Percentiles rank a stretch among this genome's conserved stretches.
These are phyloP conservation scores for Agrochola lota DNA, from an alignment of 2,888 invertebrate genomes.

Conservation along the genomic window DNA sequence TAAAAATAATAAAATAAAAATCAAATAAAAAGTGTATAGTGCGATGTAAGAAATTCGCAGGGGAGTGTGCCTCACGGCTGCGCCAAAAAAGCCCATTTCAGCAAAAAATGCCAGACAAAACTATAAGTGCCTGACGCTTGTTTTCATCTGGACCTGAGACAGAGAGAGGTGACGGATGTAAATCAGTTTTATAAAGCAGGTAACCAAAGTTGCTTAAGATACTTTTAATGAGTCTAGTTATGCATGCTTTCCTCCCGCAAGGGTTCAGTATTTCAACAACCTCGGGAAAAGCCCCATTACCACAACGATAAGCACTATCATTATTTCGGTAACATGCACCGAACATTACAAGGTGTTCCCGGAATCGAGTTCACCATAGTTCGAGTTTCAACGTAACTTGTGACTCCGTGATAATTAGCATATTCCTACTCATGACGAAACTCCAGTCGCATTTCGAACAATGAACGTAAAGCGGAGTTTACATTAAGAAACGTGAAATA, in stretches of 20 bases:
- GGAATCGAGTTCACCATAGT: constrained; percentile 45
- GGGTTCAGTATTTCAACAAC: constrained; percentile 22
- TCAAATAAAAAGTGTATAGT: too few relatives aligned
- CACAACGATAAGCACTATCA: constrained; percentile 30
- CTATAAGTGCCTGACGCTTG: too few relatives aligned
- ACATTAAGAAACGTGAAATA: background rate
- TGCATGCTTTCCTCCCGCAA: background rate
- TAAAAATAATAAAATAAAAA: too few relatives aligned
- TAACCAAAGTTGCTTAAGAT: background rate
- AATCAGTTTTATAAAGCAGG: too few relatives aligned
- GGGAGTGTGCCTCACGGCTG: too few relatives aligned
- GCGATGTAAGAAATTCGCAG: too few relatives aligned
- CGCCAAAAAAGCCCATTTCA: too few relatives aligned
- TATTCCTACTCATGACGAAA: constrained; percentile 56
- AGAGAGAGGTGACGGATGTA: too few relatives aligned
- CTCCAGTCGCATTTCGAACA: constrained; percentile 27
- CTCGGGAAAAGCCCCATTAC: constrained; percentile 37
- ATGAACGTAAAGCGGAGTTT: constrained; percentile 14
- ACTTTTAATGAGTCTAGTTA: background rate
- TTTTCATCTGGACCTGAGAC: too few relatives aligned
- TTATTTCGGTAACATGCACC: constrained; percentile 31
- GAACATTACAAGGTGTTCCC: constrained; percentile 51
- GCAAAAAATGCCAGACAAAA: too few relatives aligned
- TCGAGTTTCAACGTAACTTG: constrained; percentile 40
- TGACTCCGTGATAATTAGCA: constrained; percentile 58